Evolutionary conservation across 2,797 vertebrate genomes (phyloP).

Genomic region (Antennarius maculatus): DNA sequence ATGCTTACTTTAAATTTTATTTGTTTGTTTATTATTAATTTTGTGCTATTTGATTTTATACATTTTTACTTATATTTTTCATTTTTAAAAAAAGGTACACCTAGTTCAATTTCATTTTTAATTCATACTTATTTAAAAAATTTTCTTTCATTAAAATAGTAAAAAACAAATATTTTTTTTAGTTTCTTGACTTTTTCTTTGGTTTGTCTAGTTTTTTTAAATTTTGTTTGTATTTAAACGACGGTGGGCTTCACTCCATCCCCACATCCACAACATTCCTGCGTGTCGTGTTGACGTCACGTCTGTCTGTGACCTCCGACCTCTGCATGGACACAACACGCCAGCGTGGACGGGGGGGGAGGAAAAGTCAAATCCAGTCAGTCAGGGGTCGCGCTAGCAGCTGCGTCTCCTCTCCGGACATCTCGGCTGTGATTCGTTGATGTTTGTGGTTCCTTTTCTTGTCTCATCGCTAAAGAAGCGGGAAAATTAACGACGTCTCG

Average conservation of each 20-base stretch:
- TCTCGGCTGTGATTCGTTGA: not conserved
- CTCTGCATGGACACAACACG: constrained; percentile 81
- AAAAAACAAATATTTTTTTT: not conserved
- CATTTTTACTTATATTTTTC: not conserved
- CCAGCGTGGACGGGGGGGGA: constrained; percentile 67
- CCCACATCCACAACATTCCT: constrained; percentile 80
- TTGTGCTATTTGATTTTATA: not conserved
- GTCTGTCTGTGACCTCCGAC: constrained; percentile 82
- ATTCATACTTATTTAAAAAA: not conserved
- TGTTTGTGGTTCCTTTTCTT: constrained; percentile 14
- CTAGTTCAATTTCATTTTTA: not conserved
- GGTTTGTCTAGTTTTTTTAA: not conserved
- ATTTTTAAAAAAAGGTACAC: not conserved
- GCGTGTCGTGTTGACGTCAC: constrained; percentile 82
- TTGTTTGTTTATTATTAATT: too few relatives aligned
- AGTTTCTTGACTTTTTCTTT: not conserved
- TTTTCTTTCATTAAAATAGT: not conserved
- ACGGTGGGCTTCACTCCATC: constrained; percentile 82
- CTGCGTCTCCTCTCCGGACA: not conserved
- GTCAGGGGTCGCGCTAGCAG: not conserved
- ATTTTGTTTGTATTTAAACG: constrained; percentile 32
- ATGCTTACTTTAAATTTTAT: not conserved
- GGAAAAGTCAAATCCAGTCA: constrained; percentile 21
- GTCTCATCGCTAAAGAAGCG: not conserved
- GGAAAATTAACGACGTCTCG: too few relatives aligned